Evolutionary conservation across 2,888 invertebrate genomes (phyloP), one percentile per base, ranked within the genome.

Genomic region (Drosophila bunnanda): DNA sequence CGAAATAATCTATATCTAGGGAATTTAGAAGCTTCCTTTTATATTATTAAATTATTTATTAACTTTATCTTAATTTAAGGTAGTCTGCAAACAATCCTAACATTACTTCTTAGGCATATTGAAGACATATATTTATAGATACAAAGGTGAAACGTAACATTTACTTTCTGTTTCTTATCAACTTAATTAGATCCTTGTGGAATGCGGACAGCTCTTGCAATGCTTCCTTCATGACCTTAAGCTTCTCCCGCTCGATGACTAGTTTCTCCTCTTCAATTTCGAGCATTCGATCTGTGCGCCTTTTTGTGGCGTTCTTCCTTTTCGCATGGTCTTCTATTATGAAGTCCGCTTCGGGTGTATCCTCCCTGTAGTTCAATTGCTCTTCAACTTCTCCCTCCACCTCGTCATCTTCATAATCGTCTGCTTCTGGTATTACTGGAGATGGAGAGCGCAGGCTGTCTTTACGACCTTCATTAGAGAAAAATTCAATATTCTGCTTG

Each of bases 261-360:
- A 82, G 50, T 25, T 83, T 86, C 43, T 82, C 81, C 25, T 78
- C 66, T 38, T 86, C 72, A 13, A 83, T 83, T 59, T 83, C 34
- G 5, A 83, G 9, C 41, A 80, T 39, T 13, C 57, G 32, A 8
- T 59, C 58, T 9, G 56, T 17, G 7, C 12, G 17, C 9, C 25
- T 48, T 13, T 17, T 28, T 8, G 13, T 7, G 2, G 15, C 15
- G 3, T 22, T 34, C 12, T 17, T 12, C 4, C n/a, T 36, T 12
- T 30, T n/a, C n/a, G 15, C 10, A 17, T 28, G 36, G 25, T 56
- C 41, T 0, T 36, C 54, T 17, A 17, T 12, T 4, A 17, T 15
- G n/a, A 30, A 25, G n/a, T 36, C 50, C 4, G 25, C 4, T 22
- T 58, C 48, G 5, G 57, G 15, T 10, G 17, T 15, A 13, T 17